Evolutionary conservation across 1,140 invertebrate genomes (phyloP).

Genomic region (Charaxes varanes): DNA sequence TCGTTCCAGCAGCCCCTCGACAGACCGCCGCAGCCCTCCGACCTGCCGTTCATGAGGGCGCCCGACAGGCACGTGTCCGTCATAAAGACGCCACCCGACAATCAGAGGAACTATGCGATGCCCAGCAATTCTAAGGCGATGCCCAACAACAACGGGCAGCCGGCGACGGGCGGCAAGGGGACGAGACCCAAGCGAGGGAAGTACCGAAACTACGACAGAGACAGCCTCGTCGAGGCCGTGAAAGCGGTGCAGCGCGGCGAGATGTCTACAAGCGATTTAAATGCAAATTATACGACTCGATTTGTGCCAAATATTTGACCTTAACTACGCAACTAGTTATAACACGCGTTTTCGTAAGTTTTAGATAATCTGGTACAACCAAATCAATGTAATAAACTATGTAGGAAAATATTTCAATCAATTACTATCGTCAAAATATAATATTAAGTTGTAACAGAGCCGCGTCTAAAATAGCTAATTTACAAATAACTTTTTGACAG

Average conservation of each 20-base stretch:
- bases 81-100: conserved; percentile 75
- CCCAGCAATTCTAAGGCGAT: conserved; percentile 57
- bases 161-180: conserved; percentile 83
- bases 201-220: conserved; percentile 97
- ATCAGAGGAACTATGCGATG: conserved; percentile 65
- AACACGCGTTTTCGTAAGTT: conserved; percentile 13
- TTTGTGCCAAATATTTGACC: conserved; percentile 17
- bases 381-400: conserved; percentile 7
- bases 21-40: conserved; percentile 48
- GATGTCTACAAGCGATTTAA: conserved; percentile 81
- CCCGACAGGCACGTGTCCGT: conserved; percentile 75
- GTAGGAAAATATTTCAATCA: too few relatives aligned
- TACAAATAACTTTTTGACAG: too few relatives aligned
- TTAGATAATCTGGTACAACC: conserved; percentile 8
- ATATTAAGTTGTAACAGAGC: too few relatives aligned
- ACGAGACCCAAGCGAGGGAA: conserved; percentile 93
- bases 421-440: too few relatives aligned
- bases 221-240: conserved; percentile 96
- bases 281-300: conserved; percentile 12
- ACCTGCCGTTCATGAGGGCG: conserved; percentile 51
- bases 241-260: conserved; percentile 96
- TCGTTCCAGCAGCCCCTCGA: conserved; percentile 83
- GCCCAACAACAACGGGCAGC: conserved; percentile 60
- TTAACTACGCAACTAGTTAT: conserved; percentile 14
- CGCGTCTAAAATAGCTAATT: too few relatives aligned